Evolutionary conservation across 2,888 invertebrate genomes (phyloP), one percentile per base, ranked within the genome.

Genomic region (Hemistola chrysoprasaria): DNA sequence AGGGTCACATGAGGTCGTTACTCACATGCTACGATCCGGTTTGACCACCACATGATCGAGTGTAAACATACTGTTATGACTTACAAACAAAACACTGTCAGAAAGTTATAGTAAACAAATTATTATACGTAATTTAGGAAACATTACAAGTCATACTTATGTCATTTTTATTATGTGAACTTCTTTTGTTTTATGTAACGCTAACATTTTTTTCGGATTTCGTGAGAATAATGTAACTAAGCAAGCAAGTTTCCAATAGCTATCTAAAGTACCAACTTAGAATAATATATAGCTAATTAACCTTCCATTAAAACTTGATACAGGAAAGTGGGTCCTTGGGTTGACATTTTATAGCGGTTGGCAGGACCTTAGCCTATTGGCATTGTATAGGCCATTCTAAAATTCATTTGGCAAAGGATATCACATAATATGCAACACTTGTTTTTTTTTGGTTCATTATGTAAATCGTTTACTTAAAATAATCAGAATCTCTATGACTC

Each of bases 1-100:
- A 37, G 70, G 78, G 75, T 75, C 78, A 66, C 50, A 56, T 59
- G 76, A 78, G 85, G 78, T 81, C 80, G 67, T 78, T 79, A 68
- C 71, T 78, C 75, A 72, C 64, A 67, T 60, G 70, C 65, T 58
- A 43, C 39, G 63, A 57, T 52, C 85, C 79, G 80, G 87, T 86
- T 78, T 70, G 71, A 69, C 79, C 44, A 68, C 77, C 78, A 81
- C 72, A 69, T 85, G 86, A 71, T 67, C 68, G 59, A 59, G 65
- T 63, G 62, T 60, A 64, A 62, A 64, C 63, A 69, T 64, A 11
- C 20, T 28, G 35, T 70, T 40, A 36, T 29, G 20, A 25, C 24
- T 9, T 37, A 35, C 48, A 55, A 60, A 68, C 62, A 64, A 69
- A 65, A 62, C 65, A 74, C 59, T 53, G 53, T 53, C 56, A 60